Base-by-base conservation (phyloP, 2,113 vertebrate genomes). In the Ornithorhynchus anatinus region DNA sequence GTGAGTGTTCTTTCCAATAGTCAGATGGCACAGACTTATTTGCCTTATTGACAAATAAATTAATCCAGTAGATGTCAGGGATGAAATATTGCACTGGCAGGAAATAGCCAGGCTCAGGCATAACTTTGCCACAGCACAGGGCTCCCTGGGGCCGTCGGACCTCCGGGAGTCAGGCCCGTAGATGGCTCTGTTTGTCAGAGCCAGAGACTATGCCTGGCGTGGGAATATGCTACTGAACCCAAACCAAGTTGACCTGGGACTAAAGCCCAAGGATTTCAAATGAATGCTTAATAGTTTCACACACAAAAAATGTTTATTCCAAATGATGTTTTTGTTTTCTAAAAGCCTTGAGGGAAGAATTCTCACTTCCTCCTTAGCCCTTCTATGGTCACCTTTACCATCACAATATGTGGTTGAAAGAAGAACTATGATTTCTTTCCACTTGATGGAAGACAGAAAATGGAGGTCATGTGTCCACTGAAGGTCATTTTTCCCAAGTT, bases 241-340 rank as follows among this genome's bases (percentile, higher is more conserved):
- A 10, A 29, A 47, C 11, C 15, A 25, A 25, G 25, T 23, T 6
- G 23, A n/a, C 13, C 15, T 29, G 45, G 45, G 23, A 27, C 15
- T 27, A 11, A 48, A 27, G 32, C 31, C n/a, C 5, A 39, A 69
- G 27, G 15, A 15, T 11, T 56, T 52, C 20, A 44, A 43, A 13
- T 48, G 25, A 42, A 36, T 25, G n/a, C 7, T 38, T 35, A 38
- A 68, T 12, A 47, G 25, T 23, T 54, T 12, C 15, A 20, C 45
- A 45, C 42, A 54, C 51, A 15, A 48, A 48, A 25, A 29, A 27
- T 48, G 23, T 48, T 27, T 27, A 37, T 36, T 52, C n/a, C 19
- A 22, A 72, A 39, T 51, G 60, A 69, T 69, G 66, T 69, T 67
- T 19, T 56, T 54, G 4, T 25, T 72, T 10, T 47, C 58, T 39